Conservation (phyloP, 2,113 vertebrate genomes). For the Lagopus leucura region DNA sequence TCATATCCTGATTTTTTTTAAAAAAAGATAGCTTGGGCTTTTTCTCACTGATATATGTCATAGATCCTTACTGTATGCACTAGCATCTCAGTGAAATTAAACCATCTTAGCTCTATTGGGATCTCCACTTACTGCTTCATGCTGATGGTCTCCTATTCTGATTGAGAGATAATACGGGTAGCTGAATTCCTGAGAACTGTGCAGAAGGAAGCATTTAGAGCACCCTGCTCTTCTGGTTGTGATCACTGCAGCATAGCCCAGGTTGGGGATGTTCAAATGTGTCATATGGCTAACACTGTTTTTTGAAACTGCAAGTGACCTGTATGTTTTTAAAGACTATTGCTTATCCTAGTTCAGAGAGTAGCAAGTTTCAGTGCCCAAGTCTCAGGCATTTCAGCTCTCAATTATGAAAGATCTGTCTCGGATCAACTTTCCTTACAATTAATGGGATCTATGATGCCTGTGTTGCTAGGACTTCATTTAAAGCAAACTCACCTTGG, state of each 20-base stretch:
- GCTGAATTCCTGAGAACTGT: not conserved
- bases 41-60: not conserved
- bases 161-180: not conserved
- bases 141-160: not conserved
- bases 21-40: not conserved
- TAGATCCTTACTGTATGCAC: not conserved
- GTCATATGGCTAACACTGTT: not conserved
- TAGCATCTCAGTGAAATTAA: not conserved
- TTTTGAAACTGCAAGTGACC: not conserved
- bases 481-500: constrained; percentile 45
- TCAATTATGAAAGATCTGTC: not conserved
- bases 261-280: not conserved
- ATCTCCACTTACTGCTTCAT: not conserved
- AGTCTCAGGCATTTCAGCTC: not conserved
- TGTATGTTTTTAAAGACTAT: not conserved
- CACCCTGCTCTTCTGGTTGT: not conserved
- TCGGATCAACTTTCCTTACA: not conserved
- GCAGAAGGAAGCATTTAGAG: not conserved
- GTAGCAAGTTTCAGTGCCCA: not conserved
- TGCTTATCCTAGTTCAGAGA: not conserved
- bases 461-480: constrained; percentile 4
- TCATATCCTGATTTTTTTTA: not conserved
- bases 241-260: not conserved
- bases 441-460: not conserved
- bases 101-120: not conserved